phyloP scores from a whole-genome alignment of 2,888 invertebrate genomes.

The Cepaea hortensis region DNA sequence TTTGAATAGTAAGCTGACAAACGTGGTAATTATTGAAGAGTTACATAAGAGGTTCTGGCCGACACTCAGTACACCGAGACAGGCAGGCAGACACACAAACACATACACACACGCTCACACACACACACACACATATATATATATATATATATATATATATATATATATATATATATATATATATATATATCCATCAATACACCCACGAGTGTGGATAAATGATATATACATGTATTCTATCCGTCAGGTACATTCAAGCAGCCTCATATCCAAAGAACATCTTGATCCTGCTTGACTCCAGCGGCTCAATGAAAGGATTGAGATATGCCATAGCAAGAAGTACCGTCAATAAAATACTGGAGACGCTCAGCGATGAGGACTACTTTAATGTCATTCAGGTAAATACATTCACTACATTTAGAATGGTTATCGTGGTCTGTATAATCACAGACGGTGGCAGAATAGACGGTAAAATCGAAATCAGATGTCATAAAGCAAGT shows the following conservation, averaged over 20 bases:
- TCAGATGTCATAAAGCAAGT: too few relatives aligned
- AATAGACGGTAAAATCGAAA: too few relatives aligned
- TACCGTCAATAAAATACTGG: constrained; percentile 91
- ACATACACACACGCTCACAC: too few relatives aligned
- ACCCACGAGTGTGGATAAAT: too few relatives aligned
- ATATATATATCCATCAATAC: too few relatives aligned
- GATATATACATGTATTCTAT: neutral
- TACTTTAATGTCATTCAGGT: constrained; percentile 92
- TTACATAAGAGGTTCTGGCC: too few relatives aligned
- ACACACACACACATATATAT: too few relatives aligned
- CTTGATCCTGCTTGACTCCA: constrained; percentile 93
- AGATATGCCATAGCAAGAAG: constrained; percentile 91
- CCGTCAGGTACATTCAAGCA: constrained; percentile 90
- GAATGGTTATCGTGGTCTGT: neutral
- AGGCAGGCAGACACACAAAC: too few relatives aligned
- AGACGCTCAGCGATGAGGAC: constrained; percentile 97
- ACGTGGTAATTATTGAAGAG: too few relatives aligned
- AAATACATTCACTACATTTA: neutral
- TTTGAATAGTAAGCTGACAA: neutral
- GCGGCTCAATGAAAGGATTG: constrained; percentile 97
- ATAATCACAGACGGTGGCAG: neutral
- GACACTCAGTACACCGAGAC: too few relatives aligned
- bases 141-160: too few relatives aligned
- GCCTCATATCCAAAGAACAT: constrained; percentile 98
- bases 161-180: too few relatives aligned